Evolutionary conservation across 1,140 invertebrate genomes (phyloP).

Genomic region (Lutraria rhynchaena): DNA sequence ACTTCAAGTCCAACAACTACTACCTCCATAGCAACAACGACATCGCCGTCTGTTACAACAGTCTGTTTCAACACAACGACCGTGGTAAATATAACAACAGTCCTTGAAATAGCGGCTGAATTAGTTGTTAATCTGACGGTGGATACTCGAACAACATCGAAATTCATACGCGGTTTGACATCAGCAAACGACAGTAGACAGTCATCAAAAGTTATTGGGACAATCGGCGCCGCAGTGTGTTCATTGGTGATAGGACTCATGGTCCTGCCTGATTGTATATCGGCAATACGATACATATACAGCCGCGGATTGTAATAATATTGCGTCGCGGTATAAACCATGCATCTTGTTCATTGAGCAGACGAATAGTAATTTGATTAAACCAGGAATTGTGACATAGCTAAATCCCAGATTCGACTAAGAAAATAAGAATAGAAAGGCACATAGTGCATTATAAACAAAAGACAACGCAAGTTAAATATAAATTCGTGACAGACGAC

Average conservation of each 20-base stretch:
- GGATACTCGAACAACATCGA: slow-evolving; percentile 9
- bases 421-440: no score
- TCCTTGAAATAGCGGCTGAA: background rate
- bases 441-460: no score
- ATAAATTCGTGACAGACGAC: no score
- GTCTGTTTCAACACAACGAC: slow-evolving; percentile 10
- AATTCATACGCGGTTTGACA: background rate
- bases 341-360: no score
- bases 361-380: no score
- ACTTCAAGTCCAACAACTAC: background rate
- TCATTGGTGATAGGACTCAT: background rate
- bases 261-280: background rate
- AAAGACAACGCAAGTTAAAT: no score
- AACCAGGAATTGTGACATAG: no score
- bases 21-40: background rate
- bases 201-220: slow-evolving; percentile 8
- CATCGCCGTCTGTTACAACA: background rate
- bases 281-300: no score
- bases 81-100: slow-evolving; percentile 4
- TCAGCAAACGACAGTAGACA: slow-evolving; percentile 1
- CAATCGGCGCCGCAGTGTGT: background rate
- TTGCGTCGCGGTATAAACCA: no score
- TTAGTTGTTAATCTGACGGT: slow-evolving; percentile 27
- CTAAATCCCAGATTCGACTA: no score
- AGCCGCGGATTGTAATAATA: no score